Percentiles rank a stretch among this genome's conserved stretches.
Conservation (phyloP, 2,797 vertebrate species). For the Buphagus erythrorhynchus region DNA sequence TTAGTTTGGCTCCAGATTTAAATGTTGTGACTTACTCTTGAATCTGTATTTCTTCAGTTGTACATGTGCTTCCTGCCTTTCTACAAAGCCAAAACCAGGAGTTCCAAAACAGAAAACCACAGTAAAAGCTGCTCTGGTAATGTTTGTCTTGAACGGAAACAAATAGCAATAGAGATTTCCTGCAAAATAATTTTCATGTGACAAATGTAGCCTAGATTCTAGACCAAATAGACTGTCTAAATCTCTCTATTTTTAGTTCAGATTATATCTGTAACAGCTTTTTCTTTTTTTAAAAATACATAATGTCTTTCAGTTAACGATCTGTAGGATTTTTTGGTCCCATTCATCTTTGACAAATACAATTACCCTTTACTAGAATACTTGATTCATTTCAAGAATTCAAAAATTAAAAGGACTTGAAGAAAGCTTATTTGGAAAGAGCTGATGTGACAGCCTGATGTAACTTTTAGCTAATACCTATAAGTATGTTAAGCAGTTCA, state of each 20-base stretch:
- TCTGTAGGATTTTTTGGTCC: neutral
- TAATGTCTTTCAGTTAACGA: neutral
- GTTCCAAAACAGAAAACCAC: neutral
- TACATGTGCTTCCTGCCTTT: neutral
- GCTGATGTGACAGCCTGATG: neutral
- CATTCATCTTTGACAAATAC: neutral
- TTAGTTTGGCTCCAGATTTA: neutral
- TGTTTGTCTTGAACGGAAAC: conserved; percentile 6
- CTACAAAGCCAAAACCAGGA: neutral
- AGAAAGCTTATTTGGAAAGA: neutral
- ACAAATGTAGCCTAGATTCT: neutral
- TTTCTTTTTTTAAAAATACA: neutral
- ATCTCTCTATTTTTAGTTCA: neutral
- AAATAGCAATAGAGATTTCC: conserved; percentile 2
- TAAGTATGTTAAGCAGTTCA: neutral
- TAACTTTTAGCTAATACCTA: neutral
- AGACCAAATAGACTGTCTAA: neutral
- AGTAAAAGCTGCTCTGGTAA: conserved; percentile 5
- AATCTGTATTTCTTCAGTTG: neutral
- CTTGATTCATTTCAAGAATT: neutral
- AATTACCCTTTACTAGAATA: neutral
- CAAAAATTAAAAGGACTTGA: neutral
- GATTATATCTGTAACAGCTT: neutral
- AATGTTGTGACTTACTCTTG: neutral
- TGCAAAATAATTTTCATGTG: neutral